phyloP scores from a whole-genome alignment of 1,140 invertebrate genomes.

The Schmidtea mediterranea region DNA sequence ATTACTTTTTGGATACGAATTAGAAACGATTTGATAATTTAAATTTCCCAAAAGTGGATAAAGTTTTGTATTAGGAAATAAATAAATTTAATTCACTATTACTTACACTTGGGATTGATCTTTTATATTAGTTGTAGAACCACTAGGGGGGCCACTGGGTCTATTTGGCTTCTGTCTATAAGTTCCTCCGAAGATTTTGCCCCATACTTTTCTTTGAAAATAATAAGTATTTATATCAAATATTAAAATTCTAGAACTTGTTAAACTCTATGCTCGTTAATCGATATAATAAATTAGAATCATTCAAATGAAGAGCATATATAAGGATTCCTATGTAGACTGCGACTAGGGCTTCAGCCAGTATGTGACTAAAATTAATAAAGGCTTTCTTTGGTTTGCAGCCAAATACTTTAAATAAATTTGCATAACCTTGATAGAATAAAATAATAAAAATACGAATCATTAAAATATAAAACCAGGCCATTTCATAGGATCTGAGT shows the following conservation, averaged over 20 bases:
- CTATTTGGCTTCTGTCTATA: slow-evolving; percentile 11
- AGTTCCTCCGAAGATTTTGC: slow-evolving; percentile 8
- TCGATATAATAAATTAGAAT: slow-evolving; percentile 61
- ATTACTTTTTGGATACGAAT: no score
- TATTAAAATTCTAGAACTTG: slow-evolving; percentile 47
- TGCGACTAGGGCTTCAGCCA: slow-evolving; percentile 68
- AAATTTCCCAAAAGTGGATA: no score
- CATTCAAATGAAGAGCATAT: slow-evolving; percentile 69
- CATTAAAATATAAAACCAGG: slow-evolving; percentile 5
- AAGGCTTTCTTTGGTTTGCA: slow-evolving; percentile 50
- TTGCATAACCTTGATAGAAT: slow-evolving; percentile 6
- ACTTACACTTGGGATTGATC: no score
- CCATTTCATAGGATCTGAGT: background rate
- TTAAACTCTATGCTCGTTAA: slow-evolving; percentile 56
- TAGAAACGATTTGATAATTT: no score
- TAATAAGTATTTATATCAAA: slow-evolving; percentile 83
- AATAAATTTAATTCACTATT: background rate
- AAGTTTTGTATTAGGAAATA: no score
- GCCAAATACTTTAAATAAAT: slow-evolving; percentile 7
- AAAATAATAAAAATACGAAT: background rate
- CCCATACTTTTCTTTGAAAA: slow-evolving; percentile 42
- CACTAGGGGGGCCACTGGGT: background rate
- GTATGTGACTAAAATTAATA: slow-evolving; percentile 59
- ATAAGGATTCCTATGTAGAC: slow-evolving; percentile 68
- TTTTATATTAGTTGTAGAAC: background rate